Evolutionary conservation across 2,888 invertebrate species (phyloP), one percentile per base, ranked within the genome.

Genomic region (Altica lythri): DNA sequence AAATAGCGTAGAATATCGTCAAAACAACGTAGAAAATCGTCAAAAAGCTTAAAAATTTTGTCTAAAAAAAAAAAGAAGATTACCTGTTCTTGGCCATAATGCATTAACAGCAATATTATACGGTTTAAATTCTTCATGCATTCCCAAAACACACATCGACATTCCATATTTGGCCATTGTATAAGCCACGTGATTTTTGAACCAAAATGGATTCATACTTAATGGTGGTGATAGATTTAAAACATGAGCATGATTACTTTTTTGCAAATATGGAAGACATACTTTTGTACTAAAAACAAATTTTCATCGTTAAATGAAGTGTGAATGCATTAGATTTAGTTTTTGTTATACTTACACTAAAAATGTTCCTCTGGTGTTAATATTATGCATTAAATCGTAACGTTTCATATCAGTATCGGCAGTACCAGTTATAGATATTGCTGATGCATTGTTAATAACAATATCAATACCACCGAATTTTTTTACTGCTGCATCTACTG

Each of bases 91-190:
- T 0, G 98, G 98, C 98, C 98, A 98, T 0, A 98, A 81, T 0
- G 96, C 95, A 78, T 98, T 98, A 8, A 97, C 95, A 10, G 89
- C 95, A 59, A 98, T 88, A 53, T 89, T 88, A 63, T 83, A 83
- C 0, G 83, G 81, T 67, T 84, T 86, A 70, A 96, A 91, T 78
- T 98, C 98, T 60, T 89, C 91, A n/a, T 95, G 85, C 94, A 97
- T 95, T 10, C 98, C 97, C 9, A 98, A 79, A 1, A 92, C 95
- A 75, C 96, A 97, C 94, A 98, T 92, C 0, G 95, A 95, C 97
- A 97, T 97, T 14, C 96, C 97, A 75, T 95, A 98, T 74, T 98
- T 98, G 2, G 98, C 94, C 88, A 97, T 97, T 1, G 97, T 96
- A 77, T 99, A 98, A 1, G 96, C 97, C 38, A 95, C 90, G 77